Conservation (phyloP, 2,113 vertebrate genomes). For the Lagenorhynchus albirostris region DNA sequence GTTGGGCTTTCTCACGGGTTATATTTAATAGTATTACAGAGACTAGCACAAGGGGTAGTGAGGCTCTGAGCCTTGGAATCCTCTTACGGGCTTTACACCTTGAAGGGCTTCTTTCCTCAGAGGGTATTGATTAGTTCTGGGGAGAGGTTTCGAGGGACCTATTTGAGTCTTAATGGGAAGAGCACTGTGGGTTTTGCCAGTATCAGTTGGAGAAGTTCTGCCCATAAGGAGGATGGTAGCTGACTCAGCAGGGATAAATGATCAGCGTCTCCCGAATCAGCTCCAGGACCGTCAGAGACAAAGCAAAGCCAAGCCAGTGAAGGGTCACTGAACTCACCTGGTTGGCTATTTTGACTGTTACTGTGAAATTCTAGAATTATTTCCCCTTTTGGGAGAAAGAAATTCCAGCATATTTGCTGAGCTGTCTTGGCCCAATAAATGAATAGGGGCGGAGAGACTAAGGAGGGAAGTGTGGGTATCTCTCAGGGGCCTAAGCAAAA, state of each 20-base stretch:
- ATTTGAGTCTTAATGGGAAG: neutral
- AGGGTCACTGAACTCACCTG: neutral
- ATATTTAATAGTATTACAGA: neutral
- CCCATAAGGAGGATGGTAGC: neutral
- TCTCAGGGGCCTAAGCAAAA: neutral
- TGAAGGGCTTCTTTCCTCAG: neutral
- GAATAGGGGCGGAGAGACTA: neutral
- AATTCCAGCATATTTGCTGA: neutral
- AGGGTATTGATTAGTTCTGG: neutral
- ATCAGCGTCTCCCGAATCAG: neutral
- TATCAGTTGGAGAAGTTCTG: neutral
- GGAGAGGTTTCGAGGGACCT: neutral
- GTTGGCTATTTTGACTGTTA: neutral
- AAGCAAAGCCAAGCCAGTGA: neutral
- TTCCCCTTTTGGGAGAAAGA: neutral
- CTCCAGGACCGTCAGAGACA: neutral
- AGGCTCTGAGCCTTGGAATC: too few relatives aligned
- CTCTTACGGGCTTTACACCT: too few relatives aligned
- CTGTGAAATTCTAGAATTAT: neutral
- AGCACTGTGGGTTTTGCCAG: neutral
- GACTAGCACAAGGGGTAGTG: too few relatives aligned
- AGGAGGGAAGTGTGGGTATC: neutral
- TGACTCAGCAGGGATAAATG: neutral
- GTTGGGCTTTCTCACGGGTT: neutral
- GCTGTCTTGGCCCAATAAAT: neutral